phyloP scores from a whole-genome alignment of 1,140 invertebrate species.

The Wiebesia pumilae region DNA sequence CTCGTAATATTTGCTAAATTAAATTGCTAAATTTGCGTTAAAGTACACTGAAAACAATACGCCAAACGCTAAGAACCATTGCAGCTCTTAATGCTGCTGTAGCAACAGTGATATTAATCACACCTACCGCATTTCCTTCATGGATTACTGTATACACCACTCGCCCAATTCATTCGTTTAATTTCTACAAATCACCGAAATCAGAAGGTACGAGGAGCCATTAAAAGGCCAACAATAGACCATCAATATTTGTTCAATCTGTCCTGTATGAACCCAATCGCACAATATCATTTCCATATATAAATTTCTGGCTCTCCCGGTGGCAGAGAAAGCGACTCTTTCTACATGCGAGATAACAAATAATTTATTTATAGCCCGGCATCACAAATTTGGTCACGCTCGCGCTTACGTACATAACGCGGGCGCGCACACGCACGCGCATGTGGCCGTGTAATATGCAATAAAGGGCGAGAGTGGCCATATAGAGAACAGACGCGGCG shows the following conservation, averaged over 20 bases:
- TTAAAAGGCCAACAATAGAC: slow-evolving; percentile 48
- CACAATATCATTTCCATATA: slow-evolving; percentile 50
- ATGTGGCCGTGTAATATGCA: slow-evolving; percentile 20
- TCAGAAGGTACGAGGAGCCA: background rate
- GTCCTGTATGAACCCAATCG: slow-evolving; percentile 14
- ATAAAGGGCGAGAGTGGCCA: slow-evolving; percentile 24
- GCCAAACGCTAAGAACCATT: background rate
- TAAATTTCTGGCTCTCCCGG: slow-evolving; percentile 17
- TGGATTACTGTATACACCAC: background rate
- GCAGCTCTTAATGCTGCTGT: background rate
- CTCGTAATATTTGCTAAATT: too few species aligned
- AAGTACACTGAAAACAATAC: background rate
- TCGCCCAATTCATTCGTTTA: slow-evolving; percentile 11
- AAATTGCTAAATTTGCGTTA: too few species aligned
- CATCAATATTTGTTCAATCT: slow-evolving; percentile 47
- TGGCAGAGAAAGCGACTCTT: slow-evolving; percentile 2
- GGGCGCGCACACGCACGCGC: background rate
- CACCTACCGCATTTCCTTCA: slow-evolving; percentile 3
- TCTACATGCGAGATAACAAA: slow-evolving; percentile 43
- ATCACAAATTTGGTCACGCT: slow-evolving; percentile 43
- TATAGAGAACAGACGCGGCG: slow-evolving; percentile 3
- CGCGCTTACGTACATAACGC: background rate
- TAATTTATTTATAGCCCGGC: slow-evolving; percentile 51
- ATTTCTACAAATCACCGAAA: slow-evolving; percentile 44
- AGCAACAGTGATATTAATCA: background rate